Evolutionary conservation across 92 coral and sea anemone genomes (phyloP).

Genomic region (Porites divaricata): DNA sequence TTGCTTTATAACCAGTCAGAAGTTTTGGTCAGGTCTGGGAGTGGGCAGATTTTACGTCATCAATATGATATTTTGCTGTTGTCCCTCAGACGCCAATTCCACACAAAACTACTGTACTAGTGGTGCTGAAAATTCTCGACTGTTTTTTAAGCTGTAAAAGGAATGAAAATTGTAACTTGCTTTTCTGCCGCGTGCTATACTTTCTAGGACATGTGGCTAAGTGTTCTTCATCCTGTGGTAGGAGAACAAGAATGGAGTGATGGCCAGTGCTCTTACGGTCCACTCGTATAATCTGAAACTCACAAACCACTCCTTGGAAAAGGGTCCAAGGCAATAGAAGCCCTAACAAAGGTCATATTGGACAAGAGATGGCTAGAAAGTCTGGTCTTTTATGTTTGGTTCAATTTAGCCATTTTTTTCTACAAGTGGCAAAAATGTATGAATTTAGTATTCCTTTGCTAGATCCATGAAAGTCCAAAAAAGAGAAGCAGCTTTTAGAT

Average conservation of each 20-base stretch:
- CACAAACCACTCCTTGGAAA: conserved; percentile 43
- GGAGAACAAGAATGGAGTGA: conserved; percentile 72
- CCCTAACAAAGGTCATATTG: conserved; percentile 42
- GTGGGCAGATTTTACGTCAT: no score
- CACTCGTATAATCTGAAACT: conserved; percentile 39
- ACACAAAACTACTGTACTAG: no score
- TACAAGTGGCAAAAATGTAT: not conserved
- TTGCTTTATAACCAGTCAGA: no score
- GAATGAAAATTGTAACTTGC: no score
- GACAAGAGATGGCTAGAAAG: conserved; percentile 52
- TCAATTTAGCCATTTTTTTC: conserved; percentile 22
- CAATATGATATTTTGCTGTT: no score
- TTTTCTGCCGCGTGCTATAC: no score
- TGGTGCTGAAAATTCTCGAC: no score
- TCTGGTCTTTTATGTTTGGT: conserved; percentile 47
- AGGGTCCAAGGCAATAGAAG: conserved; percentile 58
- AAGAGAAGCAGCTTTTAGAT: not conserved
- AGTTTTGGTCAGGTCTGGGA: no score
- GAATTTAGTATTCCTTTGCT: not conserved
- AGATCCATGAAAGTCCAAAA: not conserved
- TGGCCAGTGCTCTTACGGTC: conserved; percentile 64
- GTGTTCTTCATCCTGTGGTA: conserved; percentile 34
- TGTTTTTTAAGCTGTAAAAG: no score
- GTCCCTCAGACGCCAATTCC: no score
- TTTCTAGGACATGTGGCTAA: conserved; percentile 37